phyloP scores from a whole-genome alignment of 2,888 invertebrate genomes.

The Asteroscopus sphinx region DNA sequence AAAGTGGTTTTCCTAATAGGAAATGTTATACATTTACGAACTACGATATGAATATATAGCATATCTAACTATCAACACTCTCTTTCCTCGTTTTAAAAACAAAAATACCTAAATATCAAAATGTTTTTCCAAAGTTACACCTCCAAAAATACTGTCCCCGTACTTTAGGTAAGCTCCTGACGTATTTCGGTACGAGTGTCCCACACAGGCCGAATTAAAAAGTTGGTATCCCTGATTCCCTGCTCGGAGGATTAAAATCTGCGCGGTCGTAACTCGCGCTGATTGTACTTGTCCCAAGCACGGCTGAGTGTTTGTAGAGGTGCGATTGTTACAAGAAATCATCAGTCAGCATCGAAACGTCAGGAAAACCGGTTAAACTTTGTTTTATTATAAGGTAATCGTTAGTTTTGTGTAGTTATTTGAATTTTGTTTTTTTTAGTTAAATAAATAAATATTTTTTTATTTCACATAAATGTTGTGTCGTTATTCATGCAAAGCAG shows the following conservation, averaged over 20 bases:
- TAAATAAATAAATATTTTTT: too few relatives aligned
- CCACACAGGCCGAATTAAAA: constrained; percentile 68
- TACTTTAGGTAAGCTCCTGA: constrained; percentile 14
- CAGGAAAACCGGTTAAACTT: too few relatives aligned
- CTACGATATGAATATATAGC: constrained; percentile 11
- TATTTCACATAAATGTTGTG: too few relatives aligned
- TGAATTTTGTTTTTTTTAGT: too few relatives aligned
- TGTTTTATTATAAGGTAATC: too few relatives aligned
- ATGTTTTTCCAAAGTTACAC: neutral
- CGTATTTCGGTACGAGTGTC: constrained; percentile 29
- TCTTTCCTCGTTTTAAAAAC: constrained; percentile 21
- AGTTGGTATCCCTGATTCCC: constrained; percentile 57
- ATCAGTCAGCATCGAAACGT: too few relatives aligned
- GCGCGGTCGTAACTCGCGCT: constrained; percentile 56
- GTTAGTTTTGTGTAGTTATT: too few relatives aligned
- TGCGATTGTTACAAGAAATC: constrained; percentile 9
- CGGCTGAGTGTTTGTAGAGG: constrained; percentile 3
- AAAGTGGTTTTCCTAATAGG: constrained; percentile 41
- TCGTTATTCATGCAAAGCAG: too few relatives aligned
- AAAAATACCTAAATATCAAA: constrained; percentile 2
- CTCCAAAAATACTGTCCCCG: neutral
- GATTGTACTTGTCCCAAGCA: constrained; percentile 40
- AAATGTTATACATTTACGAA: constrained; percentile 19
- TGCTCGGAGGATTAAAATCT: constrained; percentile 65
- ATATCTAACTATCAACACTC: constrained; percentile 12